Conservation (phyloP, 2,888 invertebrate species). For the Drosophila meridionalis region DNA sequence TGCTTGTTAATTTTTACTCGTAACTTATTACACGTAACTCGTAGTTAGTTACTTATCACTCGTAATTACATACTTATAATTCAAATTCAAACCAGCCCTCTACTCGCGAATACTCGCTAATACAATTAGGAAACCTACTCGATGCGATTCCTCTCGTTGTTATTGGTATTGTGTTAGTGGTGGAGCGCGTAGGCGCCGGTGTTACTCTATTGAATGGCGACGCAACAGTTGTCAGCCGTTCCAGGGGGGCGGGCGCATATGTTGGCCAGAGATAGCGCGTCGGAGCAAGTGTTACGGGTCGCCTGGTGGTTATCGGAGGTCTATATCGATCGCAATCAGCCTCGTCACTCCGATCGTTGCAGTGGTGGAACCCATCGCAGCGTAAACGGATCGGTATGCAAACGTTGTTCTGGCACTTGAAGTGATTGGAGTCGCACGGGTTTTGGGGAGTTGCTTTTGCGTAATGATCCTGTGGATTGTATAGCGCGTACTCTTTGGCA, state of each 20-base stretch:
- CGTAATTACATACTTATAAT: too few relatives aligned
- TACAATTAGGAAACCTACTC: conserved; percentile 65
- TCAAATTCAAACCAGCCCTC: neutral
- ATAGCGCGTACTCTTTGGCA: conserved; percentile 57
- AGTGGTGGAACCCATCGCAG: conserved; percentile 87
- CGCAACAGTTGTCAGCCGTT: conserved; percentile 50
- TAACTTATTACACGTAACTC: neutral
- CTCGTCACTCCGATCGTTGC: conserved; percentile 88
- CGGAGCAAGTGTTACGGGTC: conserved; percentile 29
- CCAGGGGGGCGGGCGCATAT: conserved; percentile 18
- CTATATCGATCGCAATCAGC: conserved; percentile 83
- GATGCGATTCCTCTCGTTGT: conserved; percentile 48
- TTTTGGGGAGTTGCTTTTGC: conserved; percentile 63
- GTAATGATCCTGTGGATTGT: conserved; percentile 60
- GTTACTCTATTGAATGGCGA: conserved; percentile 25
- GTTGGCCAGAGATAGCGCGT: conserved; percentile 21
- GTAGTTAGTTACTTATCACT: too few relatives aligned
- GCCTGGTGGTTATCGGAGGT: conserved; percentile 37
- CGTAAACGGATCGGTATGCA: conserved; percentile 86
- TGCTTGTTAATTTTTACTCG: neutral
- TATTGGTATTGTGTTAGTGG: conserved; percentile 60
- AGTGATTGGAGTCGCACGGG: conserved; percentile 86
- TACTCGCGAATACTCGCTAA: conserved; percentile 19
- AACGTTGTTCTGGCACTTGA: conserved; percentile 87
- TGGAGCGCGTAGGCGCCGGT: conserved; percentile 31